A percentile compares a stretch with the other conserved stretches of the same genome.
phyloP scores from a whole-genome alignment of 35 echinoderm and acorn worm species.

The Apostichopus japonicus region DNA sequence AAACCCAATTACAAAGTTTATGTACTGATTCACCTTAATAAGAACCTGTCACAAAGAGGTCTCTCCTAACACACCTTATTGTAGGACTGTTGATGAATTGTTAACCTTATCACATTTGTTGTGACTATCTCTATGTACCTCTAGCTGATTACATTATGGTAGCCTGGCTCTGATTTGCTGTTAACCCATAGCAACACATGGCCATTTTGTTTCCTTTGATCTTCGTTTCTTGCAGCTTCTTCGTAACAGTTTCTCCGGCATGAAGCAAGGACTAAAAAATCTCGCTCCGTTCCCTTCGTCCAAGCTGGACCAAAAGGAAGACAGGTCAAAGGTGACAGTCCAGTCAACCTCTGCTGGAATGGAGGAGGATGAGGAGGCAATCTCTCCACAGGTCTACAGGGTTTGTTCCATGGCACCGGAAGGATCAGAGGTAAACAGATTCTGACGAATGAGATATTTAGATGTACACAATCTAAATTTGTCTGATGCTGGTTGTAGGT shows the following conservation, averaged over 20 bases:
- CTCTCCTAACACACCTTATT: too few relatives aligned
- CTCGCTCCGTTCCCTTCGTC: conserved; percentile 24
- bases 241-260: conserved; percentile 18
- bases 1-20: too few relatives aligned
- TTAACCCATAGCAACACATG: too few relatives aligned
- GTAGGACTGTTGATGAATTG: too few relatives aligned
- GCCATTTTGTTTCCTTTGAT: too few relatives aligned
- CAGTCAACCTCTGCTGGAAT: neutral
- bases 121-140: too few relatives aligned
- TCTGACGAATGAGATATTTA: neutral
- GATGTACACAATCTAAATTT: neutral
- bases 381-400: neutral
- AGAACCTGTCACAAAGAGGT: too few relatives aligned
- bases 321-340: neutral
- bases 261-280: conserved; percentile 23
- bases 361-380: neutral
- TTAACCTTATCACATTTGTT: too few relatives aligned
- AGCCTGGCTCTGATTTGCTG: too few relatives aligned
- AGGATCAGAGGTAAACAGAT: neutral
- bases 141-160: too few relatives aligned
- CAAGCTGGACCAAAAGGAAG: neutral
- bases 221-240: neutral
- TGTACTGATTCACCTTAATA: too few relatives aligned
- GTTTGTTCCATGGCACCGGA: neutral
- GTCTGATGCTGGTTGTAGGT: too few relatives aligned